Conservation (phyloP, 1,140 invertebrate species). For the Zaprionus capensis region DNA sequence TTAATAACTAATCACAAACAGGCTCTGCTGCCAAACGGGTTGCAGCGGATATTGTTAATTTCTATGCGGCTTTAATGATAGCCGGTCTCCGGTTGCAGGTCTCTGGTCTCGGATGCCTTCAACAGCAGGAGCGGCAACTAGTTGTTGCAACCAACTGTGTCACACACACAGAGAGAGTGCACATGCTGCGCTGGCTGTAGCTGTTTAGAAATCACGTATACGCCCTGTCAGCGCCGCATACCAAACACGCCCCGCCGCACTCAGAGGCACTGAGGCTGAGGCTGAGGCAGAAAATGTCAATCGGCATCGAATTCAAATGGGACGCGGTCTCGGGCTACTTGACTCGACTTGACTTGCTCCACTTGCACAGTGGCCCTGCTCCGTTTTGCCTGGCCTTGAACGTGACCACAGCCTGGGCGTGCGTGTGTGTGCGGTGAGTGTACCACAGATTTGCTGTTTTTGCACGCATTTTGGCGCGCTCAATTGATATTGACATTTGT, state of each 20-base stretch:
- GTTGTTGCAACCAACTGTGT: conserved; percentile 11
- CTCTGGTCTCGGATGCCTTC: neutral
- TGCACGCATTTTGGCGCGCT: conserved; percentile 35
- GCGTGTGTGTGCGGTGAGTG: neutral
- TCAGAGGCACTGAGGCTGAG: neutral
- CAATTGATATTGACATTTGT: conserved; percentile 63
- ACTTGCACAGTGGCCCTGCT: conserved; percentile 34
- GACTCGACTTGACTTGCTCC: conserved; percentile 12
- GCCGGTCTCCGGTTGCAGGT: neutral
- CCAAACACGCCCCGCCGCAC: conserved; percentile 23
- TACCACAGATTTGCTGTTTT: conserved; percentile 5
- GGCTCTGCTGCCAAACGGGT: conserved; percentile 45
- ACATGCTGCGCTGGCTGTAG: conserved; percentile 8
- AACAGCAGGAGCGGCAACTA: neutral
- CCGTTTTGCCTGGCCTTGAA: conserved; percentile 44
- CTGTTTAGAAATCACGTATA: conserved; percentile 43
- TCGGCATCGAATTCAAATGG: conserved; percentile 34
- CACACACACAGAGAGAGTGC: neutral
- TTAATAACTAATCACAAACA: conserved; percentile 54
- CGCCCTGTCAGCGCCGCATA: conserved; percentile 35
- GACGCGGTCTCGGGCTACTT: conserved; percentile 5
- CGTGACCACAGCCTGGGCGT: conserved; percentile 18
- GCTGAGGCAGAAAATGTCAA: conserved; percentile 26
- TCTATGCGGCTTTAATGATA: conserved; percentile 36
- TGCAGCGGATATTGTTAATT: conserved; percentile 55